Percentiles rank a stretch among this genome's conserved stretches.
phyloP scores from a whole-genome alignment of 2,113 vertebrate species.

The Melospiza melodia region DNA sequence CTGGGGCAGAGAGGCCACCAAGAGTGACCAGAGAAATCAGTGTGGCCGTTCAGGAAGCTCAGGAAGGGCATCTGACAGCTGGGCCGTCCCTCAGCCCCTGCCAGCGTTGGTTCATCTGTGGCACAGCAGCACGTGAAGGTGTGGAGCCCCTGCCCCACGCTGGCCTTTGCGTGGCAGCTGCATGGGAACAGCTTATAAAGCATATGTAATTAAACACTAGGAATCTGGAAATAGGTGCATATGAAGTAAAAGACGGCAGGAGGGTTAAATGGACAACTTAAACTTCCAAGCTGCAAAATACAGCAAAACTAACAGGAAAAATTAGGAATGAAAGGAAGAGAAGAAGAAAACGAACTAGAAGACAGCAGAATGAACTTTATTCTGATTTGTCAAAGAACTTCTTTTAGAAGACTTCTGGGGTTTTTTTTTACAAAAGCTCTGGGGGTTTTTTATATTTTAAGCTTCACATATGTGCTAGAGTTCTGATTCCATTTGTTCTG shows the following conservation, averaged over 20 bases:
- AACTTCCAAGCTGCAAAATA: not conserved
- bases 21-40: not conserved
- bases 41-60: not conserved
- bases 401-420: not conserved
- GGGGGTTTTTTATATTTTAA: not conserved
- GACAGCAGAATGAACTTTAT: not conserved
- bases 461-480: not conserved
- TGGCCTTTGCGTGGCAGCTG: not conserved
- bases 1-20: not conserved
- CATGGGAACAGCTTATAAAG: not conserved
- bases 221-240: not conserved
- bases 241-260: not conserved
- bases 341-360: not conserved
- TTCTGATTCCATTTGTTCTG: not conserved
- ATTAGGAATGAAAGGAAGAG: not conserved
- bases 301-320: not conserved
- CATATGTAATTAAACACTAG: not conserved
- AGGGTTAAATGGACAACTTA: not conserved
- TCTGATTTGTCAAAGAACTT: not conserved
- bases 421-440: not conserved
- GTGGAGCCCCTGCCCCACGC: fast-evolving
- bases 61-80: not conserved
- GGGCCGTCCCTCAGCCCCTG: not conserved
- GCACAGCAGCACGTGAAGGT: not conserved
- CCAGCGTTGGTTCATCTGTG: not conserved